Percentiles rank a stretch among this genome's conserved stretches.
phyloP scores from a whole-genome alignment of 2,113 vertebrate genomes.

The Platichthys stellatus region DNA sequence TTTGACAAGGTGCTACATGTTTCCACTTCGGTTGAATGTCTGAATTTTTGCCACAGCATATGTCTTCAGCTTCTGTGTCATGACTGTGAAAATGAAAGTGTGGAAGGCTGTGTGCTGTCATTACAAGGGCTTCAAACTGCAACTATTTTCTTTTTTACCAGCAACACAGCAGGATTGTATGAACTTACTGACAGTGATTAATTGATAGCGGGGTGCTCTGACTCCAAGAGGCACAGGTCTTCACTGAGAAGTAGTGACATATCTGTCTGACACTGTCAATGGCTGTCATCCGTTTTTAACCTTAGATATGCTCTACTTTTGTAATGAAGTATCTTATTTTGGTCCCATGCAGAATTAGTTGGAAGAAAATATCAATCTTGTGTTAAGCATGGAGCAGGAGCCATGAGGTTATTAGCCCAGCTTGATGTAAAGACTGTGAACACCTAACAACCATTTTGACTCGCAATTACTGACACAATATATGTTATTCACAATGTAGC shows the following conservation, averaged over 20 bases:
- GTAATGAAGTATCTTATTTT: background rate
- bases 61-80: slow-evolving; percentile 69
- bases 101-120: slow-evolving; percentile 50
- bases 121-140: slow-evolving; percentile 49
- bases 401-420: too few relatives aligned
- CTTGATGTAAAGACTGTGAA: too few relatives aligned
- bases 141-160: slow-evolving; percentile 48
- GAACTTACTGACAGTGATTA: slow-evolving; percentile 57
- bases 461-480: too few relatives aligned
- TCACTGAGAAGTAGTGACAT: slow-evolving; percentile 16
- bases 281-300: slow-evolving; percentile 30
- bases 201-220: slow-evolving; percentile 40
- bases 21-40: slow-evolving; percentile 74
- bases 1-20: slow-evolving; percentile 78
- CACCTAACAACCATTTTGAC: too few relatives aligned
- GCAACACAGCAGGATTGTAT: slow-evolving; percentile 26
- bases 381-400: too few relatives aligned
- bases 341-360: background rate
- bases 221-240: slow-evolving; percentile 11
- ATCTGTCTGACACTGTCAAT: slow-evolving; percentile 27
- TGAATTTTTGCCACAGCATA: slow-evolving; percentile 75
- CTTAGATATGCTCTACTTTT: background rate
- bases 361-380: too few relatives aligned
- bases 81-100: slow-evolving; percentile 54
- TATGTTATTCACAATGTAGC: too few relatives aligned